Base-by-base conservation (phyloP, 1,140 invertebrate species). In the Berghia stephanieae region DNA sequence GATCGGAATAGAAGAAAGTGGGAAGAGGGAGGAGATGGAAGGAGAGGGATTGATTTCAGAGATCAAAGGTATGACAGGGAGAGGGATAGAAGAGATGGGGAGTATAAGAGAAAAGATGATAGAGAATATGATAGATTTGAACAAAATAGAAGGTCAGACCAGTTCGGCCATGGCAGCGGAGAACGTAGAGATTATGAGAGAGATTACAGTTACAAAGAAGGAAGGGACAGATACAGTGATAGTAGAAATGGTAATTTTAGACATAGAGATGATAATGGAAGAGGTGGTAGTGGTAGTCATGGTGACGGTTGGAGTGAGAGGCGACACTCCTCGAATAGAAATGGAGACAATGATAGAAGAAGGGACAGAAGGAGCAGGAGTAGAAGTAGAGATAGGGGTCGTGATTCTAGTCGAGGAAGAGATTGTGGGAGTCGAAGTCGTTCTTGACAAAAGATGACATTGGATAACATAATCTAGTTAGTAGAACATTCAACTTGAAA, bases 1-100 rank as follows among this genome's bases (percentile, higher is more conserved):
- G 38, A 72, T 24, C 43, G 68, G 34, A 49, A 27, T 52, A 79
- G 78, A 76, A 78, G 71, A 67, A 78, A 78, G 43, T 78, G 18
- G 80, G 75, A 78, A 77, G 81, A 68, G 79, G 80, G 76, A 69
- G 82, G 34, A n/a, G n/a, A n/a, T 72, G 70, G 78, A 80, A 83
- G 72, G 38, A 77, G 71, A 44, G 36, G n/a, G n/a, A n/a, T n/a
- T n/a, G n/a, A n/a, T n/a, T n/a, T n/a, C n/a, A n/a, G n/a, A n/a
- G n/a, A n/a, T n/a, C n/a, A n/a, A n/a, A n/a, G n/a, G n/a, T n/a
- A n/a, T n/a, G n/a, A 77, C 36, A 76, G 69, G 71, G 52, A 67
- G 34, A 73, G 36, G 57, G n/a, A 34, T n/a, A 66, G 38, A 40
- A 43, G 40, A 55, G 46, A 73, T 40, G 46, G 27, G 67, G 34